Evolutionary conservation across 2,113 vertebrate species (phyloP).

Genomic region (Coptodon rendalli): DNA sequence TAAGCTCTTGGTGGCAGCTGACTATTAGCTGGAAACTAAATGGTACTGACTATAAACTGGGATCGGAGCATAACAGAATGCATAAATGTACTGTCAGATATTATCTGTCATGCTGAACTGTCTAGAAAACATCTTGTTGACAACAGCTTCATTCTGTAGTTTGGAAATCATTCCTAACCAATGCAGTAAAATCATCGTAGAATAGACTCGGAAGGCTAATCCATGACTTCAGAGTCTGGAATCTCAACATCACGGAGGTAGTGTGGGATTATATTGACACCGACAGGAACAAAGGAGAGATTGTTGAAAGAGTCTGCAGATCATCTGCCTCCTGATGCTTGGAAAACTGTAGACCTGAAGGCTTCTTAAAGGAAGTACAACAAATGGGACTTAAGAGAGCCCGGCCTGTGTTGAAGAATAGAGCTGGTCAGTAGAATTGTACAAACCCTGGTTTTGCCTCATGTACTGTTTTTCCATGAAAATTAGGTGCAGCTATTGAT

Average conservation of each 20-base stretch:
- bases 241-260: accelerated
- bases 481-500: not conserved
- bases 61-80: not conserved
- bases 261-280: not conserved
- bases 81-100: not conserved
- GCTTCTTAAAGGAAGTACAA: not conserved
- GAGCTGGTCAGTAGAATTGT: accelerated
- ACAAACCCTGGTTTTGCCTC: not conserved
- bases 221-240: not conserved
- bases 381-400: not conserved
- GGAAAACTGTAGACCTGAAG: not conserved
- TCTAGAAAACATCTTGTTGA: not conserved
- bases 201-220: not conserved
- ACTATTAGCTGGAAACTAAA: not conserved
- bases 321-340: not conserved
- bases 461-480: not conserved
- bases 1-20: not conserved
- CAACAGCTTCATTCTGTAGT: not conserved
- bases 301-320: not conserved
- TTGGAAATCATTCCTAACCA: not conserved
- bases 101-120: not conserved
- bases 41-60: not conserved
- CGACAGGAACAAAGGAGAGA: not conserved
- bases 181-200: not conserved
- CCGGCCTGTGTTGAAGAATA: not conserved